phyloP scores from a whole-genome alignment of 2,113 vertebrate genomes.

The Chelonoidis abingdonii region DNA sequence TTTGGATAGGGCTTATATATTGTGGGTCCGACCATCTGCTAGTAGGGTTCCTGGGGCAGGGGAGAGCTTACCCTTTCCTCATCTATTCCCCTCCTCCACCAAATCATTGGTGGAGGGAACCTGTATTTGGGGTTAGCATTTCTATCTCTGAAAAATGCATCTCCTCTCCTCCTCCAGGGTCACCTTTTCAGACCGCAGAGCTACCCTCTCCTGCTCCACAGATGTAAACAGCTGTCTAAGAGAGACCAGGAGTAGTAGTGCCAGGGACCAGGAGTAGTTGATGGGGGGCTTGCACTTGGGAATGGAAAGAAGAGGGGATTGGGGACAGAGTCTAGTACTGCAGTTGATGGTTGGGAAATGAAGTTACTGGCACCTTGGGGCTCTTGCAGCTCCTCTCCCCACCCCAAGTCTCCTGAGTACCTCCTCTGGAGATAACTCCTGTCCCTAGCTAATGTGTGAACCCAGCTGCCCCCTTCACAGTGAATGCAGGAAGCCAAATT shows the following conservation, averaged over 20 bases:
- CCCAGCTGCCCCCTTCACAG: rapidly evolving
- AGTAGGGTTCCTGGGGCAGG: background rate
- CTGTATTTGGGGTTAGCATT: background rate
- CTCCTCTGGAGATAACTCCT: background rate
- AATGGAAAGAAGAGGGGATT: rapidly evolving
- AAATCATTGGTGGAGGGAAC: background rate
- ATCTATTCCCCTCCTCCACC: background rate
- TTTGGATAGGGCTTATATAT: background rate
- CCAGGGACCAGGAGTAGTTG: background rate
- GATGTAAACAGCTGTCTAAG: background rate
- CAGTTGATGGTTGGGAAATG: background rate
- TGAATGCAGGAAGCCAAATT: background rate
- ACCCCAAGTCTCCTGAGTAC: background rate
- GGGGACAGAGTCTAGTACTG: background rate
- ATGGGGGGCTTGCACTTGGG: background rate
- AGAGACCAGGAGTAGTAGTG: background rate
- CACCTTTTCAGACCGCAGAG: background rate
- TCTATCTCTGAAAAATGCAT: background rate
- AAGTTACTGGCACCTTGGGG: background rate
- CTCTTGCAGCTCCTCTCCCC: background rate
- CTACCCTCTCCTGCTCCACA: background rate
- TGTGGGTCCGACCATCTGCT: background rate
- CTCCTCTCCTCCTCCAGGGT: background rate
- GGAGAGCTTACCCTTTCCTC: background rate
- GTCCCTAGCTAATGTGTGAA: rapidly evolving